These are phyloP conservation scores for Tenebrio molitor DNA, from an alignment of 1,140 invertebrate species.

Conservation along the genomic window DNA sequence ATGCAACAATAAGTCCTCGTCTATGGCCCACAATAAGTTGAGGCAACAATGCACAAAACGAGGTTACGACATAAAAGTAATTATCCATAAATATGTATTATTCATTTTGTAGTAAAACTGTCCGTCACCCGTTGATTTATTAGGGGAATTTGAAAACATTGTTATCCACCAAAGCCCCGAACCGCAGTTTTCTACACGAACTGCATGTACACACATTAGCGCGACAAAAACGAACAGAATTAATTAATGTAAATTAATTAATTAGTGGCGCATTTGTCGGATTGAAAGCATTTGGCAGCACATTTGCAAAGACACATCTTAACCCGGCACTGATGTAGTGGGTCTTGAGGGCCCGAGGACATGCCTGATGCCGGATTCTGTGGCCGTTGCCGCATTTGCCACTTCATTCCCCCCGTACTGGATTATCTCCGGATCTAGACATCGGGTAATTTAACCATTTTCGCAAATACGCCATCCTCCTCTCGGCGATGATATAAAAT, in stretches of 20 bases:
- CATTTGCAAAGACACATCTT: constrained; percentile 35
- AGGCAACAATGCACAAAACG: constrained; percentile 9
- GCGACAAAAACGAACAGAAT: constrained; percentile 4
- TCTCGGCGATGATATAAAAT: constrained; percentile 44
- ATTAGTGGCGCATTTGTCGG: constrained; percentile 31
- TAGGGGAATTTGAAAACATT: neutral
- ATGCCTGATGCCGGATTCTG: constrained; percentile 49
- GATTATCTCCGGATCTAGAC: constrained; percentile 51
- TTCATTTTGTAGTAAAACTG: neutral
- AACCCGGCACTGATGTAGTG: constrained; percentile 35
- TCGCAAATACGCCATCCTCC: constrained; percentile 44
- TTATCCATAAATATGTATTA: constrained; percentile 17
- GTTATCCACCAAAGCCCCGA: neutral
- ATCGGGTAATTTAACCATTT: constrained; percentile 49
- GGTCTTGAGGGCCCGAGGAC: constrained; percentile 46
- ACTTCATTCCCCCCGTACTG: constrained; percentile 49
- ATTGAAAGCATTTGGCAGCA: constrained; percentile 36
- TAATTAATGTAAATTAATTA: constrained; percentile 32
- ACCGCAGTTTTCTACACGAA: neutral
- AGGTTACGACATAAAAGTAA: constrained; percentile 2
- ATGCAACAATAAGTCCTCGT: constrained; percentile 18
- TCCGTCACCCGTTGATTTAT: neutral
- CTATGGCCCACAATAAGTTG: constrained; percentile 4
- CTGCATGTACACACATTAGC: neutral
- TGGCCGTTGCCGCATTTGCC: constrained; percentile 49